Conservation (phyloP, 2,888 invertebrate genomes). For the Andrena chrysosceles region DNA sequence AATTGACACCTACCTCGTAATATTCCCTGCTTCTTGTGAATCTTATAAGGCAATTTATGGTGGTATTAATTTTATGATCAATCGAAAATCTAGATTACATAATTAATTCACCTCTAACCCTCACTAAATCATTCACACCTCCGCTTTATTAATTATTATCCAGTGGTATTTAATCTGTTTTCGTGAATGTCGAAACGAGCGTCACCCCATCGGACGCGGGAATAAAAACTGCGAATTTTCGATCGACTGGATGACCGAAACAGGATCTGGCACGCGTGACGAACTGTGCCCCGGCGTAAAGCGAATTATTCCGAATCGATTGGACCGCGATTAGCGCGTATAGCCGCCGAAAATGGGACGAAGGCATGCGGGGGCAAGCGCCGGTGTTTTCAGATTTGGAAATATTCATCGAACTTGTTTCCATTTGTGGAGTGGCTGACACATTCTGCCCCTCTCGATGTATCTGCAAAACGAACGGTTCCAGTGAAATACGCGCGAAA, state of each 20-base stretch:
- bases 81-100: no score
- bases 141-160: conserved; percentile 41
- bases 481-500: no score
- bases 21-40: no score
- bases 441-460: no score
- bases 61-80: no score
- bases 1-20: no score
- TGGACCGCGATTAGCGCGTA: conserved; percentile 25
- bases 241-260: neutral
- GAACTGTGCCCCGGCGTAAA: conserved; percentile 12
- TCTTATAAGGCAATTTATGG: no score
- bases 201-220: neutral
- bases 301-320: conserved; percentile 42
- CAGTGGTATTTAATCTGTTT: conserved; percentile 9
- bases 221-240: conserved; percentile 11
- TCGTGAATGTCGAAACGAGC: neutral
- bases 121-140: neutral
- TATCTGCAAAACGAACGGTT: no score
- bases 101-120: conserved; percentile 11
- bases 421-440: no score
- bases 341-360: neutral
- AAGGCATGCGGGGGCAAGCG: conserved; percentile 24
- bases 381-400: conserved; percentile 5
- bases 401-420: conserved; percentile 28
- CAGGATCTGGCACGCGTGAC: conserved; percentile 24